These are phyloP conservation scores for Spicauda simplicius DNA, from an alignment of 2,888 invertebrate species.

Conservation along the genomic window DNA sequence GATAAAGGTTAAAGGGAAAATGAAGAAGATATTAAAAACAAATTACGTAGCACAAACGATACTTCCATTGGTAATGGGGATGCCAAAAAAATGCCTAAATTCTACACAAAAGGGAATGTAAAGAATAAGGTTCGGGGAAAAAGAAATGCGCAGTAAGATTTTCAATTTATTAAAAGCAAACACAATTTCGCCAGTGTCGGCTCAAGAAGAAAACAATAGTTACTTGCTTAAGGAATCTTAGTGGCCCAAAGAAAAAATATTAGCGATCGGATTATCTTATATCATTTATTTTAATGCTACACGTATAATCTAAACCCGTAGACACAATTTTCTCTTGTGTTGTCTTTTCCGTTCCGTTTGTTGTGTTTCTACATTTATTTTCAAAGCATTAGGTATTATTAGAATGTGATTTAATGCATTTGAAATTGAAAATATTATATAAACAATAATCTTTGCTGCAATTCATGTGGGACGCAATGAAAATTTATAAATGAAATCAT, in stretches of 20 bases:
- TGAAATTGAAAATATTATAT: too few relatives aligned
- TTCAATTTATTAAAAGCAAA: conserved; percentile 73
- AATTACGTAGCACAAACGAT: conserved; percentile 53
- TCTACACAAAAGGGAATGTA: conserved; percentile 38
- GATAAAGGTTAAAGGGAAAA: conserved; percentile 49
- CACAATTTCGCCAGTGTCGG: conserved; percentile 56
- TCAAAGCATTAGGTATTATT: too few relatives aligned
- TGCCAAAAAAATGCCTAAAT: conserved; percentile 45
- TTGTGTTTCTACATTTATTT: too few relatives aligned
- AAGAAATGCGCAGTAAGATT: conserved; percentile 52
- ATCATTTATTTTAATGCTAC: too few relatives aligned
- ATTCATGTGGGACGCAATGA: too few relatives aligned
- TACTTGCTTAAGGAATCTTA: conserved; percentile 38
- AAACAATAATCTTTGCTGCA: too few relatives aligned
- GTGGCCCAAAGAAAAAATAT: conserved; percentile 22
- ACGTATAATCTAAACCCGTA: too few relatives aligned
- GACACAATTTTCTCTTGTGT: too few relatives aligned
- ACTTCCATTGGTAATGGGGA: conserved; percentile 49
- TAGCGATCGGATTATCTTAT: conserved; percentile 11
- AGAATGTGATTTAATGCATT: too few relatives aligned
- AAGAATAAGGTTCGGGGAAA: conserved; percentile 34
- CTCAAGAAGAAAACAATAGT: conserved; percentile 59
- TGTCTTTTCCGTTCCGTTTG: too few relatives aligned
- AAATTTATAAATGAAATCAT: too few relatives aligned
- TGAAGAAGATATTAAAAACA: conserved; percentile 53